A percentile compares a stretch with the other conserved stretches of the same genome.
phyloP scores from a whole-genome alignment of 2,888 invertebrate genomes.

The Acleris cristana region DNA sequence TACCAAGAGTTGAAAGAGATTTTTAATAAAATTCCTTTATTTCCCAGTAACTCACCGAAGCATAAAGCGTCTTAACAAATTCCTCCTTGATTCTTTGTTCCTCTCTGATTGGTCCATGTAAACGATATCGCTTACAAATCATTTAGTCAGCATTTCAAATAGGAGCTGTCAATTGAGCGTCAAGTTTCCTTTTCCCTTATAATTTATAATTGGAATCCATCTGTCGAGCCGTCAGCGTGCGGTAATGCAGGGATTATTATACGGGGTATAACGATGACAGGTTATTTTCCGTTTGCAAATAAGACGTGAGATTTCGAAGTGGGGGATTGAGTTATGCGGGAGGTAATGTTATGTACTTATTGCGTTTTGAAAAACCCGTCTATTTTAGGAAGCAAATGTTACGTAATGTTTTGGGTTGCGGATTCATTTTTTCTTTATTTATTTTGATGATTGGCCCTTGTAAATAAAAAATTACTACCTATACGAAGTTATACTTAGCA shows the following conservation, averaged over 20 bases:
- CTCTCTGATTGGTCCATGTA: constrained; percentile 41
- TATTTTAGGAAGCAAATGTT: not conserved
- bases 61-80: too few relatives aligned
- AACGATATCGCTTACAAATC: constrained; percentile 44
- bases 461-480: too few relatives aligned
- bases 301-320: constrained; percentile 8
- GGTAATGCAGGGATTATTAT: constrained; percentile 41
- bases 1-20: too few relatives aligned
- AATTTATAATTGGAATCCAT: constrained; percentile 45
- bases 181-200: constrained; percentile 33
- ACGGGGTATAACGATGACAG: constrained; percentile 17
- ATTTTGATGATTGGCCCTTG: too few relatives aligned
- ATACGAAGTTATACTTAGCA: too few relatives aligned
- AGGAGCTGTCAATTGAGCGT: constrained; percentile 50
- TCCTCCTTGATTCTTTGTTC: constrained; percentile 23
- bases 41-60: constrained; percentile 20
- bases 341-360: not conserved
- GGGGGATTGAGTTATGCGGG: constrained; percentile 3
- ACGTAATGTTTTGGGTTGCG: not conserved
- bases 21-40: constrained; percentile 12
- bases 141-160: constrained; percentile 44
- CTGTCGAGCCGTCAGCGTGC: constrained; percentile 44
- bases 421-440: too few relatives aligned
- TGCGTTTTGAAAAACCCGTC: not conserved
- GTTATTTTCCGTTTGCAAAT: constrained; percentile 17